Base-by-base conservation (phyloP, 2,113 vertebrate species). In the Hystrix brachyura region DNA sequence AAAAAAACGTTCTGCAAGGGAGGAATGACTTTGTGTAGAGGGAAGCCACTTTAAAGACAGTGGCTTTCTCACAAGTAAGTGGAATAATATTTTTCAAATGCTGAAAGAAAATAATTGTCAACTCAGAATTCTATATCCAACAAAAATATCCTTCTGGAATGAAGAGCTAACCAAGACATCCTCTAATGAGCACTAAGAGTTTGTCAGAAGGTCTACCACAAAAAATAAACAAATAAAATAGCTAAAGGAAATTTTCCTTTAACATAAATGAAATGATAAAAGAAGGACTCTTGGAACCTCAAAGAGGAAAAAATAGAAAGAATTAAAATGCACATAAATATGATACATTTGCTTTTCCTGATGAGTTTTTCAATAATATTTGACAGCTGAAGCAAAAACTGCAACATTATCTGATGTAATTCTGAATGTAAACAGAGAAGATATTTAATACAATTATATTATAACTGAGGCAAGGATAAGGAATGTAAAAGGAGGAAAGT, bases 341-440 rank as follows among this genome's bases (percentile, higher is more conserved):
- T 14, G 74, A 55, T 74, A 55, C 7, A 27, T 60, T 72, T 76
- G 11, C 48, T 48, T 71, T n/a, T 74, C 6, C 64, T 71, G 46
- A 14, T 48, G 53, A 80, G 29, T 81, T 81, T 87, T 81, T 48
- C 84, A 57, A 94, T 81, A 62, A 46, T 84, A 43, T 85, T 85
- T 85, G 51, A 78, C 19, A 84, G 23, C 15, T 78, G 11, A 76
- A 72, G 59, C 13, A 64, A 74, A 62, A 76, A 18, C n/a, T 89
- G 5, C 79, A 94, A 38, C 18, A 55, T 34, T 34, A 19, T 46
- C 59, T 79, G 38, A 29, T 55, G 5, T 9, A 25, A 65, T 90
- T 57, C 71, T 78, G 84, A 90, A 94, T 88, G 12, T 62, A 82
- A 43, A 59, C 23, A 53, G 46, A 69, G 18, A 89, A 89, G 76